Conservation (phyloP, 2,888 invertebrate genomes). For the Dicyrtomina minuta region DNA sequence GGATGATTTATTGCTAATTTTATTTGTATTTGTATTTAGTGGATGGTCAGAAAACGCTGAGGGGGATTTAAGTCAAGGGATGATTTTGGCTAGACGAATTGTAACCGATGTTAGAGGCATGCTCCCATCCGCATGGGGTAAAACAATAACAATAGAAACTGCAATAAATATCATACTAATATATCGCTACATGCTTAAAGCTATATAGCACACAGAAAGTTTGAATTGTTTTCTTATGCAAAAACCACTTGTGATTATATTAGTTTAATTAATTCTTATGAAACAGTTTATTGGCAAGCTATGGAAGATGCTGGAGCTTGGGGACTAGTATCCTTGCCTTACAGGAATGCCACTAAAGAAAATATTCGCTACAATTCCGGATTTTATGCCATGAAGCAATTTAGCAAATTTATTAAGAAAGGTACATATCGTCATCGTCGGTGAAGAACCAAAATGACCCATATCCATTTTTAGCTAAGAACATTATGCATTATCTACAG, state of each 20-base stretch:
- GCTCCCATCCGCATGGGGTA: conserved; percentile 52
- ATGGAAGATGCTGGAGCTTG: conserved; percentile 46
- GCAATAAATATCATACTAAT: conserved; percentile 3
- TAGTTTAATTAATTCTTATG: too few species aligned
- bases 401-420: conserved; percentile 49
- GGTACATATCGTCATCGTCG: too few species aligned
- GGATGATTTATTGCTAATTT: not conserved
- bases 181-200: not conserved
- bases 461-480: too few species aligned
- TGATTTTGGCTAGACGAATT: conserved; percentile 46
- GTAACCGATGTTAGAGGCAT: conserved; percentile 42
- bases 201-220: too few species aligned
- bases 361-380: conserved; percentile 46
- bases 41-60: conserved; percentile 46
- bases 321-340: conserved; percentile 48
- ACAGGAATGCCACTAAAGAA: conserved; percentile 34
- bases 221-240: too few species aligned
- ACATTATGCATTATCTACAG: too few species aligned
- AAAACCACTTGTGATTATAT: too few species aligned
- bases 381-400: conserved; percentile 48
- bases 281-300: conserved; percentile 51
- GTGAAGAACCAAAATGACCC: too few species aligned
- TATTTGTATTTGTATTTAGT: conserved; percentile 32
- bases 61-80: conserved; percentile 46
- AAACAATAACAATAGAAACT: conserved; percentile 13